Conservation (phyloP, 2,888 invertebrate genomes). For the Conistra vaccinii region DNA sequence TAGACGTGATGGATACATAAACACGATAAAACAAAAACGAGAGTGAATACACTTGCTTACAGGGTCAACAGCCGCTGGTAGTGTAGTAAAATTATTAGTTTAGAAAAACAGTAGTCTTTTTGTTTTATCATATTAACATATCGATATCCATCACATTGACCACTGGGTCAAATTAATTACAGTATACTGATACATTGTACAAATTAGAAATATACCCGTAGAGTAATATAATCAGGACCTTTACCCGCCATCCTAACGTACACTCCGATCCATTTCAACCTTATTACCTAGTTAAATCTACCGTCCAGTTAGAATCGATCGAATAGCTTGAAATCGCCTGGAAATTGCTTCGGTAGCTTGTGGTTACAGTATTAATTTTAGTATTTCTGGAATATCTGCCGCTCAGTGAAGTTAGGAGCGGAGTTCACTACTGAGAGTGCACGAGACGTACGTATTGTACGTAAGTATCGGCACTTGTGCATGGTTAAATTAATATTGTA, state of each 20-base stretch:
- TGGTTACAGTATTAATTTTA: neutral
- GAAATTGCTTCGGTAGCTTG: slow-evolving; percentile 18
- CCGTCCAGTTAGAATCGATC: neutral
- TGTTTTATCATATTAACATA: no score
- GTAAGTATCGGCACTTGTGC: no score
- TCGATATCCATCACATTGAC: neutral
- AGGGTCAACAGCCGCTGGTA: neutral
- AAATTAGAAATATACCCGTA: neutral
- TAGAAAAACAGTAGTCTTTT: neutral
- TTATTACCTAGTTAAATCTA: neutral
- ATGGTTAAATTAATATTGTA: neutral
- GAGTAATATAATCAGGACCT: neutral
- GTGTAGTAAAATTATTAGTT: neutral
- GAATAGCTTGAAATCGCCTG: neutral
- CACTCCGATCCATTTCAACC: neutral
- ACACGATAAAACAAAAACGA: no score
- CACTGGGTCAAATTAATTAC: no score
- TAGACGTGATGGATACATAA: no score
- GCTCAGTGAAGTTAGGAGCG: neutral
- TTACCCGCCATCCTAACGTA: neutral
- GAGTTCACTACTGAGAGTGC: neutral
- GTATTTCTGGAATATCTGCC: neutral
- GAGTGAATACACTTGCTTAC: no score
- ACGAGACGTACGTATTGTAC: neutral
- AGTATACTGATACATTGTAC: neutral